These are phyloP conservation scores for Atrichornis clamosus DNA, from an alignment of 2,113 vertebrate species.

Conservation along the genomic window DNA sequence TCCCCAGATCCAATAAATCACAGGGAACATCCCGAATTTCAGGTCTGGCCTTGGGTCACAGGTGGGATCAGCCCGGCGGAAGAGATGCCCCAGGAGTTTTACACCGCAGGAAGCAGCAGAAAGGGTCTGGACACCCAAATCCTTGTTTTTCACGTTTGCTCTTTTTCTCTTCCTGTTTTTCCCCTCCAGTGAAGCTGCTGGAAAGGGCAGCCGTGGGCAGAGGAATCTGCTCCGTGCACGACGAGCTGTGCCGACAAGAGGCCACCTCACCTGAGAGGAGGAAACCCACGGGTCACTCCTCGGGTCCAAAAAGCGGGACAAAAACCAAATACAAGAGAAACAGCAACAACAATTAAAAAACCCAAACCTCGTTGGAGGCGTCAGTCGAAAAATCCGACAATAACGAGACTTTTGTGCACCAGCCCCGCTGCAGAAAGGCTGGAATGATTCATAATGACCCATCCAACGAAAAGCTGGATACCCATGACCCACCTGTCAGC, in stretches of 20 bases:
- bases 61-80: not conserved
- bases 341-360: not conserved
- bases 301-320: not conserved
- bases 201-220: not conserved
- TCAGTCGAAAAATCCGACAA: not conserved
- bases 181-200: not conserved
- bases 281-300: not conserved
- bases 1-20: not conserved
- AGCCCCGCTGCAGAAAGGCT: not conserved
- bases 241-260: not conserved
- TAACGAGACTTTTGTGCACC: not conserved
- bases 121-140: not conserved
- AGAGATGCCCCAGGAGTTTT: not conserved
- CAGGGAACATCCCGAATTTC: not conserved
- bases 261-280: not conserved
- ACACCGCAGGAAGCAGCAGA: fast-evolving
- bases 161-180: not conserved
- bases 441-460: conserved; percentile 61
- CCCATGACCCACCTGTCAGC: conserved; percentile 45
- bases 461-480: not conserved
- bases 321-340: not conserved
- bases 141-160: fast-evolving
- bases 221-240: not conserved
- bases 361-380: not conserved
- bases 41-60: not conserved